A percentile compares a stretch with the other conserved stretches of the same genome.
phyloP scores from a whole-genome alignment of 2,888 invertebrate genomes.

The Caenorhabditis imperialis region DNA sequence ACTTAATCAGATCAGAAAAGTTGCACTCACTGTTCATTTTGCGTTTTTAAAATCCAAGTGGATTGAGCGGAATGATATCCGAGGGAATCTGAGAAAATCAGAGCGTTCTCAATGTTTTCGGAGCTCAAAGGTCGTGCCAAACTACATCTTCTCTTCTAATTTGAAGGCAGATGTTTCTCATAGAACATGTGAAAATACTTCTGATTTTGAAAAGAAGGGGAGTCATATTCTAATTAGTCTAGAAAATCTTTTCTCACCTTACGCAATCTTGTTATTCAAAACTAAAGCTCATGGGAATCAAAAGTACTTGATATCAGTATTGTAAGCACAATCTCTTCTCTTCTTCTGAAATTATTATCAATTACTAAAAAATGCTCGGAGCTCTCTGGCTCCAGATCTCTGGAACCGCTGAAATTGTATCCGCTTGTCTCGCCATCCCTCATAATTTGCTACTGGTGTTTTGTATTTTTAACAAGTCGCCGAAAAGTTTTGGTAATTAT shows the following conservation, averaged over 20 bases:
- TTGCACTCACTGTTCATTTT: background rate
- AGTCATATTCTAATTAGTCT: background rate
- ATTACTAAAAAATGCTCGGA: constrained; percentile 29
- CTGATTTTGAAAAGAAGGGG: background rate
- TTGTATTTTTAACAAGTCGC: constrained; percentile 31
- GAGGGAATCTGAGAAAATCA: background rate
- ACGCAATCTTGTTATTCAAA: too few species aligned
- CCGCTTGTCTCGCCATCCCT: constrained; percentile 4
- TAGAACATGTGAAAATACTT: background rate
- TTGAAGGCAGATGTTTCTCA: background rate
- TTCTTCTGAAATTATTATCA: too few species aligned
- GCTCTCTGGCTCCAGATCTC: constrained; percentile 16
- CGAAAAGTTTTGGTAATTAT: constrained; percentile 22
- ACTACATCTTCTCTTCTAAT: background rate
- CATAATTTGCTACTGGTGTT: constrained; percentile 17
- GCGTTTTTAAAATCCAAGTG: background rate
- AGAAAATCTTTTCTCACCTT: too few species aligned
- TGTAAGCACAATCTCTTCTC: too few species aligned
- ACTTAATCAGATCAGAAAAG: background rate
- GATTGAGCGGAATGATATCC: background rate
- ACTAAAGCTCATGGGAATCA: too few species aligned
- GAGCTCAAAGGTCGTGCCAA: too few species aligned
- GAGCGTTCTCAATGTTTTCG: background rate
- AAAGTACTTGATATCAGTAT: too few species aligned
- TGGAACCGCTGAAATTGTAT: background rate